Evolutionary conservation across 2,888 invertebrate genomes (phyloP).

Genomic region (Synanthedon vespiformis): DNA sequence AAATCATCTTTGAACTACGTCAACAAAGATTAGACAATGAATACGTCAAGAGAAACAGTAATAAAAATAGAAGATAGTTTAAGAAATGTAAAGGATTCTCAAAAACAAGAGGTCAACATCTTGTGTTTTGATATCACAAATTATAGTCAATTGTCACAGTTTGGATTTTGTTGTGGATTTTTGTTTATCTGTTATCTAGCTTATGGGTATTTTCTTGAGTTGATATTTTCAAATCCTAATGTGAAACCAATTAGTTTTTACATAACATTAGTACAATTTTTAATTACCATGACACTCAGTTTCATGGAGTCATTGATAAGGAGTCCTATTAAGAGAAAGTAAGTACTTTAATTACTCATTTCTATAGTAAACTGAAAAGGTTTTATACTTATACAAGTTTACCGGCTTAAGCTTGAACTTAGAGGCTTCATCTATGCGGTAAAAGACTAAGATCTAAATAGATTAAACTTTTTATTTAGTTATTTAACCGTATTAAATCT

Average conservation of each 20-base stretch:
- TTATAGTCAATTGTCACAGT: conserved; percentile 76
- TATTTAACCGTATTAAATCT: too few species aligned
- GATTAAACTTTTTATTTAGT: too few species aligned
- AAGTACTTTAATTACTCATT: conserved; percentile 20
- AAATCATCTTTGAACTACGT: too few species aligned
- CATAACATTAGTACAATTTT: conserved; percentile 91
- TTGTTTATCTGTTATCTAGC: conserved; percentile 90
- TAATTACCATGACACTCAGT: conserved; percentile 85
- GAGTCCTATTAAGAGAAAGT: conserved; percentile 72
- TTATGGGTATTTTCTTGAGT: conserved; percentile 93
- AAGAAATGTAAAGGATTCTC: conserved; percentile 16
- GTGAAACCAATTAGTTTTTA: conserved; percentile 93
- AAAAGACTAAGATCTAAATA: too few species aligned
- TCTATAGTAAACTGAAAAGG: not conserved
- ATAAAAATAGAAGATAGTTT: conserved; percentile 38
- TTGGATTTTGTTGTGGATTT: conserved; percentile 80
- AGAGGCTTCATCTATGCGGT: too few species aligned
- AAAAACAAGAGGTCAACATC: conserved; percentile 70
- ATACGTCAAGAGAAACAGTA: conserved; percentile 38
- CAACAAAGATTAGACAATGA: conserved; percentile 14
- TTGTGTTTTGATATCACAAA: conserved; percentile 80
- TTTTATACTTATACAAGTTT: too few species aligned
- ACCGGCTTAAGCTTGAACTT: too few species aligned
- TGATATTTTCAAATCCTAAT: conserved; percentile 91
- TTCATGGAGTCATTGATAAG: conserved; percentile 77